Base-by-base conservation (phyloP, 2,888 invertebrate species). In the Caenorhabditis angaria region DNA sequence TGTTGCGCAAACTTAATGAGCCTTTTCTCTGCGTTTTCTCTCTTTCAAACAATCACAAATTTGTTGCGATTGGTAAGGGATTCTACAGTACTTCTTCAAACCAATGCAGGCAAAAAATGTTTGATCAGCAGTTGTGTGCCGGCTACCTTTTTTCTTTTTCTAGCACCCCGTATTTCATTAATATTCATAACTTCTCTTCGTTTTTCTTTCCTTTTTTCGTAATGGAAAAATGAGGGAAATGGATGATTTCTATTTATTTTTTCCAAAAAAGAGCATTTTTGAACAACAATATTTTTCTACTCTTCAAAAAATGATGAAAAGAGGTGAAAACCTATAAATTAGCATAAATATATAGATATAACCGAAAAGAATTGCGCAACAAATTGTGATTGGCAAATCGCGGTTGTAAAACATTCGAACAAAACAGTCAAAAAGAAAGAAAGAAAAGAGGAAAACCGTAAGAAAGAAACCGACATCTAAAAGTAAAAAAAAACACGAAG, bases 391-490 rank as follows among this genome's bases (percentile, higher is more conserved):
- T 41, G 41, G 41, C 41, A 41, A 18, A 41, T 41, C 41, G 41
- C n/a, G 55, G 65, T 60, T 60, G 60, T 60, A 59, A 65, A 58
- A 50, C 61, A 56, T 61, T 60, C 65, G 61, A 66, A 66, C 60
- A 61, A 48, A 66, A 66, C 54, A 54, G 65, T 61, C 56, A 61
- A 60, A 55, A 48, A 25, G 56, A 60, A 61, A 32, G 4, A 54
- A 47, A 28, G 24, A 65, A 65, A 60, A 60, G 29, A 60, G 53
- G 58, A 57, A 57, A 48, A 4, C 20, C 32, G 28, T 35, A 32
- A n/a, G 50, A n/a, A 54, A 53, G 32, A n/a, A 12, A 41, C 41
- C 41, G 41, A 41, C 41, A 41, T 41, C 18, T 3, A 18, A 41
- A 3, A 14, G 14, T 18, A 18, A 41, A 41, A 18, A 41, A 41